Base-by-base conservation (phyloP, 2,888 invertebrate species). In the Lasioglossum villosulum region DNA sequence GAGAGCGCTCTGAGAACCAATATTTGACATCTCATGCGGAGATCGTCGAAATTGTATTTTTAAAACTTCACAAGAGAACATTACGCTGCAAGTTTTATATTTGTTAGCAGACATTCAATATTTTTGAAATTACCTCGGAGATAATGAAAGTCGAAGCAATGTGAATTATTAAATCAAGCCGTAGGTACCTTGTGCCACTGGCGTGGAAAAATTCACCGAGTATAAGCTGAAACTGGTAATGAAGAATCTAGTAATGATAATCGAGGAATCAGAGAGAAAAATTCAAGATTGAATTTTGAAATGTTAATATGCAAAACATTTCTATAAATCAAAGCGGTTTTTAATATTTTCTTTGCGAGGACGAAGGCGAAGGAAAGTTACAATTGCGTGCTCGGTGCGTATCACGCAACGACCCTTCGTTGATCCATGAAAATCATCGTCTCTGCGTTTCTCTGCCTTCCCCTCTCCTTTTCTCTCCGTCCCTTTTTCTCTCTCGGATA, bases 401-500 rank as follows among this genome's bases (percentile, higher is more conserved):
- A 68, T 48, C 66, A 34, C 23, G 27, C 42, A 75, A 34, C 27
- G 75, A 77, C 39, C 48, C 74, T 77, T 59, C 52, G 70, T 70
- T n/a, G 39, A 42, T 71, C 48, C 72, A 10, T 39, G 59, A 2
- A 80, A 68, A 84, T 82, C 45, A 74, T 34, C 75, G 10, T 56
- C 56, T 56, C 56, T 12, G 4, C 4, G 1, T n/a, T 12, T 12
- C 56, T 56, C 56, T 56, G 23, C 3, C n/a, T 52, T 3, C 23
- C 23, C 23, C 52, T 52, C 23, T 23, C 23, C 10, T 8, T 52
- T 8, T 52, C 52, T 52, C 52, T 52, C 52, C 10, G 10, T 52
- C 10, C 3, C 78, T 66, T 74, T 79, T 75, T 56, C 71, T 74
- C 73, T 39, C 82, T 72, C 77, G 59, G 56, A 73, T 76, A 79